These are phyloP conservation scores for Ceraclea dissimilis DNA, from an alignment of 2,888 invertebrate genomes.

Conservation along the genomic window DNA sequence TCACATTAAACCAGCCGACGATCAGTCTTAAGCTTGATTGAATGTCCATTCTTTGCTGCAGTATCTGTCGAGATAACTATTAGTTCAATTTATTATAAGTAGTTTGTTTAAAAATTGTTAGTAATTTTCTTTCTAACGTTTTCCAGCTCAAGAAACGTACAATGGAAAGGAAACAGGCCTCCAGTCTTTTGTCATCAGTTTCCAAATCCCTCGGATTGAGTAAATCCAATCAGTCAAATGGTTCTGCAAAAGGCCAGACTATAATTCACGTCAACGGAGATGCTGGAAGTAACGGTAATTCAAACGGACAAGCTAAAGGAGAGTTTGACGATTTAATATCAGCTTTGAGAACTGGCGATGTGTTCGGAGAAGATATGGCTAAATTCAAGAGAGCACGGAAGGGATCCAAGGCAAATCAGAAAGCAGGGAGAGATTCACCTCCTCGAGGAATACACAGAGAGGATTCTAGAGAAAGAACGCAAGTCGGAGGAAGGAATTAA, in stretches of 20 bases:
- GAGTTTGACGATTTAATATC: slow-evolving; percentile 96
- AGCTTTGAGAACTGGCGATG: slow-evolving; percentile 87
- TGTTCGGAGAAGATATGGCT: slow-evolving; percentile 92
- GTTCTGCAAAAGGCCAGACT: slow-evolving; percentile 34
- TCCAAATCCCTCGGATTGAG: slow-evolving; percentile 58
- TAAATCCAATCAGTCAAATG: slow-evolving; percentile 55
- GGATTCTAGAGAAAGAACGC: slow-evolving; percentile 40
- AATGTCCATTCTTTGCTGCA: too few species aligned
- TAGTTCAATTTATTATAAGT: too few species aligned
- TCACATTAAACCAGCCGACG: too few species aligned
- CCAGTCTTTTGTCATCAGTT: slow-evolving; percentile 69
- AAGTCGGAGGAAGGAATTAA: slow-evolving; percentile 25
- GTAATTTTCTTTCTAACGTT: neutral
- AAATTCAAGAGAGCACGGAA: slow-evolving; percentile 61
- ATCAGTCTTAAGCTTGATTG: too few species aligned
- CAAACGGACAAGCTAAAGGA: slow-evolving; percentile 60
- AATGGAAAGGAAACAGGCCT: slow-evolving; percentile 77
- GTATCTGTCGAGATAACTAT: too few species aligned
- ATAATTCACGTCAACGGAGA: slow-evolving; percentile 28
- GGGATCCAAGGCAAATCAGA: slow-evolving; percentile 39
- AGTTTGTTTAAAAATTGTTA: too few species aligned
- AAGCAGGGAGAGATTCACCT: slow-evolving; percentile 41
- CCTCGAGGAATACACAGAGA: slow-evolving; percentile 41
- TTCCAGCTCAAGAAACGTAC: slow-evolving; percentile 72
- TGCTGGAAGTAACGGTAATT: slow-evolving; percentile 34